Conservation (phyloP, 2,888 invertebrate species). For the Gnatocerus cornutus region DNA sequence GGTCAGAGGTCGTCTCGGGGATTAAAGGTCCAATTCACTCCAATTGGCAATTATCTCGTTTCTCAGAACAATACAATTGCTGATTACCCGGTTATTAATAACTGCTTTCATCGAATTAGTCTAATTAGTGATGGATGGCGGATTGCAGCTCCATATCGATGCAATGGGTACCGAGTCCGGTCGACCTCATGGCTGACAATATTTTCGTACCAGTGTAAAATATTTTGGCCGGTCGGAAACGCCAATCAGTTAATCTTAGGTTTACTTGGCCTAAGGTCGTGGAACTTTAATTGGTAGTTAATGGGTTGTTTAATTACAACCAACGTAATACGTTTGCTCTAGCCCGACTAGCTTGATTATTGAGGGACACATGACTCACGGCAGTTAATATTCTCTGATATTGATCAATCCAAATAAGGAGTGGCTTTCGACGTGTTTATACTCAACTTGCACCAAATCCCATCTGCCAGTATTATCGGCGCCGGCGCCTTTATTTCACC, state of each 20-base stretch:
- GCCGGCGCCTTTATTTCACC: conserved; percentile 38
- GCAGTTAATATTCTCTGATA: conserved; percentile 53
- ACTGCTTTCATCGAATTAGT: conserved; percentile 43
- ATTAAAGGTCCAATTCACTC: conserved; percentile 49
- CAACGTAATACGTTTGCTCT: conserved; percentile 47
- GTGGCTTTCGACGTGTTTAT: conserved; percentile 43
- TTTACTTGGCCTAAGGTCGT: conserved; percentile 23
- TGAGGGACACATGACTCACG: conserved; percentile 54
- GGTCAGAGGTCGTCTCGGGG: conserved; percentile 47
- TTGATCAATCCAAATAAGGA: conserved; percentile 54
- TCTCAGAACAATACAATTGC: conserved; percentile 48
- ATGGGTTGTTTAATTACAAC: conserved; percentile 54
- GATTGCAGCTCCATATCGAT: conserved; percentile 4
- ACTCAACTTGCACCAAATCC: conserved; percentile 44
- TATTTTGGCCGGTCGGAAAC: conserved; percentile 6
- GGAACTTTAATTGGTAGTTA: conserved; percentile 52
- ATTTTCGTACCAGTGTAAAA: neutral
- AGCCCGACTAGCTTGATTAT: conserved; percentile 49
- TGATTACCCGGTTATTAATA: conserved; percentile 48
- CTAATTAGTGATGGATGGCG: conserved; percentile 22
- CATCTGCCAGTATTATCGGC: conserved; percentile 27
- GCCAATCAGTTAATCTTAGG: conserved; percentile 32
- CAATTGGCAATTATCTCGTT: conserved; percentile 52
- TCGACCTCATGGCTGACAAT: conserved; percentile 2
- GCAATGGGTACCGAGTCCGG: neutral